Conservation (phyloP, 2,888 invertebrate species). For the Polydrusus tereticollis region DNA sequence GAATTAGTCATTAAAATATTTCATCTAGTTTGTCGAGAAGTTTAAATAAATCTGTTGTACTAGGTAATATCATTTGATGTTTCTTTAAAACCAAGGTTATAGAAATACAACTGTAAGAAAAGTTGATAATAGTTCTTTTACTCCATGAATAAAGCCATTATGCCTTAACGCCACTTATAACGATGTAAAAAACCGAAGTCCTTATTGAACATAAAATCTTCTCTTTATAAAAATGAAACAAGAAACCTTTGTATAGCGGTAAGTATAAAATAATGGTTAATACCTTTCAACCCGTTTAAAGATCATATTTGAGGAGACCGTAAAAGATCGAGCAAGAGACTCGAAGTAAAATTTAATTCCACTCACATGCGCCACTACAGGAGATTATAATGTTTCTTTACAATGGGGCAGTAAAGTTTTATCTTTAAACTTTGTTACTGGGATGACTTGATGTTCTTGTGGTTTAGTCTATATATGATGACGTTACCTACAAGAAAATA, state of each 20-base stretch:
- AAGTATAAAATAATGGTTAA: slow-evolving; percentile 25
- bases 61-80: no score
- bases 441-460: slow-evolving; percentile 18
- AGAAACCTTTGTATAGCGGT: slow-evolving; percentile 17
- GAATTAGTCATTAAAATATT: no score
- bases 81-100: no score
- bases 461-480: slow-evolving; percentile 17
- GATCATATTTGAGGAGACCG: slow-evolving; percentile 27
- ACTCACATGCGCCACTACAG: slow-evolving; percentile 33
- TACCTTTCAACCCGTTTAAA: slow-evolving; percentile 21
- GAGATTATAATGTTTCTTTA: slow-evolving; percentile 36
- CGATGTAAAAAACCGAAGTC: not conserved
- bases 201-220: not conserved
- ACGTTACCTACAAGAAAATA: not conserved
- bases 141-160: not conserved
- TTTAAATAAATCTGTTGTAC: no score
- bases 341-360: slow-evolving; percentile 34
- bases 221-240: slow-evolving; percentile 6
- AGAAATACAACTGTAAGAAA: no score
- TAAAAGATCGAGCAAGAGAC: slow-evolving; percentile 13
- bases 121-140: not conserved
- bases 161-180: not conserved
- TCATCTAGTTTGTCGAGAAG: no score
- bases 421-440: slow-evolving; percentile 25
- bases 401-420: slow-evolving; percentile 30